Conservation (phyloP, 2,888 invertebrate genomes). For the Nomada fucata region DNA sequence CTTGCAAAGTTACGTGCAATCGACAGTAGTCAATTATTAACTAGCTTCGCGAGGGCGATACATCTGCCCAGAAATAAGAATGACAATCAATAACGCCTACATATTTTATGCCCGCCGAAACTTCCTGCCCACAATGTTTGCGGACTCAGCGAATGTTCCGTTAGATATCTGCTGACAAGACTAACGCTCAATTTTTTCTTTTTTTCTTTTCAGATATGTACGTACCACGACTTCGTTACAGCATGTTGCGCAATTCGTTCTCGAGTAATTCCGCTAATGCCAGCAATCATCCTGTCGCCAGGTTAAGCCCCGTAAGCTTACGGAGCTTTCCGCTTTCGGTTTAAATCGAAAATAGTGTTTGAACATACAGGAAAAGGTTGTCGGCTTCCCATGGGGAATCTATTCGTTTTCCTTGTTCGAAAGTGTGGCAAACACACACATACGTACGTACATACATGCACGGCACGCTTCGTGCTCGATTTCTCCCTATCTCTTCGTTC, state of each 20-base stretch:
- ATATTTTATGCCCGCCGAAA: slow-evolving; percentile 1
- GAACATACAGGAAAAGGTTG: slow-evolving; percentile 65
- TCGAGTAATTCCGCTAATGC: slow-evolving; percentile 81
- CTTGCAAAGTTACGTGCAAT: slow-evolving; percentile 25
- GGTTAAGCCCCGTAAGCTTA: slow-evolving; percentile 80
- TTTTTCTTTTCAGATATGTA: neutral
- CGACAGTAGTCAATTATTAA: slow-evolving; percentile 7
- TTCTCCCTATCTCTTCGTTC: slow-evolving; percentile 9
- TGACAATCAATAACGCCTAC: neutral
- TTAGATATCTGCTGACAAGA: slow-evolving; percentile 37
- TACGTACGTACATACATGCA: neutral
- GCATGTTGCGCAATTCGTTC: slow-evolving; percentile 76
- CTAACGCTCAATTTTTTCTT: slow-evolving; percentile 71
- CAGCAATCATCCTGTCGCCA: slow-evolving; percentile 82
- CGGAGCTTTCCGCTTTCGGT: slow-evolving; percentile 72
- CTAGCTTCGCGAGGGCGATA: no score
- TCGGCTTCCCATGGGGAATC: slow-evolving; percentile 80
- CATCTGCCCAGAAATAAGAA: neutral
- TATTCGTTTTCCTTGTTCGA: slow-evolving; percentile 76
- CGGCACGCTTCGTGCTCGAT: slow-evolving; percentile 11
- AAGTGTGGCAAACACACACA: slow-evolving; percentile 23
- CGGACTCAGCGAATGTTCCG: slow-evolving; percentile 28
- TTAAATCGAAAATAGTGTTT: slow-evolving; percentile 53
- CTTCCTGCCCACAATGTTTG: slow-evolving; percentile 35
- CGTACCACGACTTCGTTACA: slow-evolving; percentile 79